Base-by-base conservation (phyloP, 2,797 vertebrate genomes). In the Falco rusticolus region DNA sequence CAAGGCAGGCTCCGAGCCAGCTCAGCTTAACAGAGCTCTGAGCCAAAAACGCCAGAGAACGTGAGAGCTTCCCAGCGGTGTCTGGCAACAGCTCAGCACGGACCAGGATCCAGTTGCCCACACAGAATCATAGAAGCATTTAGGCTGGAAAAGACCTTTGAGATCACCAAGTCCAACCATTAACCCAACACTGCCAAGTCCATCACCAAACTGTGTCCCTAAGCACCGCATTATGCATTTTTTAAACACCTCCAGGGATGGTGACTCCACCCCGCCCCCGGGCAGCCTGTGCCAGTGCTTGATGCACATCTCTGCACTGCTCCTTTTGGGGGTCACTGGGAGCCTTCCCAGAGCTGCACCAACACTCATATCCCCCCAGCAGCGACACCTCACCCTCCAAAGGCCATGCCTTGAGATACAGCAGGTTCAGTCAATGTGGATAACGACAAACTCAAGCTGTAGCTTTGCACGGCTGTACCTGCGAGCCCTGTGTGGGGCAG, bases 301-400 rank as follows among this genome's bases (percentile, higher is more conserved):
- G 43, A 45, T 45, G 43, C 43, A 45, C 3, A 1, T 3, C 75
- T 39, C 34, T 41, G 29, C 17, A 5, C 24, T 26, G 56, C 69
- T 81, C 45, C 78, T 10, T 43, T 18, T 16, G 9, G 70, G 41
- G 71, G 29, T 33, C 75, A 26, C 54, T 12, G 10, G 47, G 45
- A 80, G 43, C 37, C 26, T 33, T 37, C 33, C 47, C 18, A 13
- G 91, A 29, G 85, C 65, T 43, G 39, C 24, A 18, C 1, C 45
- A 12, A 14, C 26, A 6, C n/a, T 13, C 5, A 0, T 3, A 12
- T 10, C 6, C 22, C 22, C 72, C 28, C 15, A 0, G 0, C 1
- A 11, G 75, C 37, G 65, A 20, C 65, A n/a, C 12, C 45, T 11
- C 56, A 41, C 26, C 21, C 28, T 29, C 66, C 51, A 29, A 14